A percentile compares a stretch with the other conserved stretches of the same genome.
These are phyloP conservation scores for Drosophila trapezifrons DNA, from an alignment of 1,140 invertebrate species.

Conservation along the genomic window DNA sequence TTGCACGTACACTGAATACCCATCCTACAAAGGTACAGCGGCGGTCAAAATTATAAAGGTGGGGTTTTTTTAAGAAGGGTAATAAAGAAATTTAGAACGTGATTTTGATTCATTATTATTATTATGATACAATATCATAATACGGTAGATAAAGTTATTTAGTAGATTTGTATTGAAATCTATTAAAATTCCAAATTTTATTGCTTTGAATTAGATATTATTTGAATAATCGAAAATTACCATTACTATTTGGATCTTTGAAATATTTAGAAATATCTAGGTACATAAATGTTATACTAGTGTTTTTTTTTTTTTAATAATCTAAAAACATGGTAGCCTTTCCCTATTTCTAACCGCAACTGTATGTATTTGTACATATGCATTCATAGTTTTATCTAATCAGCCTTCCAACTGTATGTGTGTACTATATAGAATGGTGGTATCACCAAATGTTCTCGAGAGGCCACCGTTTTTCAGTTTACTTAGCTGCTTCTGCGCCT, in stretches of 20 bases:
- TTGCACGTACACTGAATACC: neutral
- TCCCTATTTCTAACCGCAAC: slow-evolving; percentile 1
- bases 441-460: slow-evolving; percentile 50
- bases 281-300: too few species aligned
- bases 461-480: slow-evolving; percentile 61
- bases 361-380: slow-evolving; percentile 13
- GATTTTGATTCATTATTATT: too few species aligned
- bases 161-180: too few species aligned
- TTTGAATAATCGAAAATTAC: too few species aligned
- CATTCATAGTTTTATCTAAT: slow-evolving; percentile 66
- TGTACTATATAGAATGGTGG: slow-evolving; percentile 34
- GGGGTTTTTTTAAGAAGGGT: neutral
- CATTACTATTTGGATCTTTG: too few species aligned
- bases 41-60: neutral
- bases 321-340: neutral
- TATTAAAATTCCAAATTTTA: neutral
- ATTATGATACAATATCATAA: too few species aligned
- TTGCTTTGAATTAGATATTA: neutral
- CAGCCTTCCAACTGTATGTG: slow-evolving; percentile 38
- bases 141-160: too few species aligned
- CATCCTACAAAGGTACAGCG: slow-evolving; percentile 3
- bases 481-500: slow-evolving; percentile 56
- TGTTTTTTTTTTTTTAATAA: too few species aligned
- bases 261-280: neutral
- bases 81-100: neutral